phyloP scores from a whole-genome alignment of 2,113 vertebrate genomes.

The Triplophysa dalaica region DNA sequence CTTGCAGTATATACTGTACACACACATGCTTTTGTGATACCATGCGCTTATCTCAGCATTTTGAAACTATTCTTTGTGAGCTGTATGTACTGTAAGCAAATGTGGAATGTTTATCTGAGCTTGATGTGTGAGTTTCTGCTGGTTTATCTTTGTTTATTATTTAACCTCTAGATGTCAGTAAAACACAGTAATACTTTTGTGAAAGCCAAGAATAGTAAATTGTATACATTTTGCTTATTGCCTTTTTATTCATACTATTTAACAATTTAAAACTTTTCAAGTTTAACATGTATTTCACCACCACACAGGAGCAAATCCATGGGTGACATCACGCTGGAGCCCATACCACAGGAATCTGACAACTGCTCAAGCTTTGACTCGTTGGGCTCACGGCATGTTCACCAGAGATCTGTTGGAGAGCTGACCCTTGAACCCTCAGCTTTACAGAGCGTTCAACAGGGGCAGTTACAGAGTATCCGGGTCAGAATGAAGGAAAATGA shows the following conservation, averaged over 20 bases:
- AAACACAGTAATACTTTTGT: neutral
- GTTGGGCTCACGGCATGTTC: neutral
- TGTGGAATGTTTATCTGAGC: neutral
- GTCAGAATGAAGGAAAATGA: slow-evolving; percentile 81
- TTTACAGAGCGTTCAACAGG: slow-evolving; percentile 70
- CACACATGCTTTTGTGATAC: too few relatives aligned
- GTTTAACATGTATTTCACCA: slow-evolving; percentile 43
- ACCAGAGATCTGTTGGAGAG: slow-evolving; percentile 9
- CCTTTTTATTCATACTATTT: neutral
- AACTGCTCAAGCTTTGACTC: slow-evolving; percentile 34
- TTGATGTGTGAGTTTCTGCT: neutral
- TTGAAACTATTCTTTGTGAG: neutral
- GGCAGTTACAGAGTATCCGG: slow-evolving; percentile 76
- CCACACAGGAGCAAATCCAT: slow-evolving; percentile 89
- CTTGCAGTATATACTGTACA: neutral
- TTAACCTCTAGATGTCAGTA: slow-evolving; percentile 36
- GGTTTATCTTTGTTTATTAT: neutral
- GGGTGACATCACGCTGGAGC: slow-evolving; percentile 83
- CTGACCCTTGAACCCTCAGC: slow-evolving; percentile 17
- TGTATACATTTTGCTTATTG: neutral
- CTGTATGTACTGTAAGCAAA: neutral
- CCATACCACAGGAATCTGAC: slow-evolving; percentile 58
- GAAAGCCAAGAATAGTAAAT: neutral
- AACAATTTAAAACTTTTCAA: too few relatives aligned
- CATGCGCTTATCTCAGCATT: neutral